Conservation (phyloP, 2,888 invertebrate genomes). For the Dynastes tityus region DNA sequence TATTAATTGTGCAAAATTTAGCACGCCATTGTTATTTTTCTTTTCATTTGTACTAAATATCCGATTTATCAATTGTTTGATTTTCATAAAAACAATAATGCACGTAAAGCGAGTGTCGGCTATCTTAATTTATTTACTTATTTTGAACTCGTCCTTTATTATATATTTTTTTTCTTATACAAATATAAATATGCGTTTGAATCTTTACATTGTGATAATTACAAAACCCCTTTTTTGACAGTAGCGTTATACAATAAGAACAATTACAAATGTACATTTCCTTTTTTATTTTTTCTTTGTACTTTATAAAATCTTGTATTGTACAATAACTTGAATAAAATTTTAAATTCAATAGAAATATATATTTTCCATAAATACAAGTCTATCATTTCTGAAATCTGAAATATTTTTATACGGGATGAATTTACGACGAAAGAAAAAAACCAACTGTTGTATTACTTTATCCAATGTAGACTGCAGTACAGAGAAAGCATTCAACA, state of each 20-base stretch:
- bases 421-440: no score
- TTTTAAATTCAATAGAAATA: conserved; percentile 9
- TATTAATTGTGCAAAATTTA: no score
- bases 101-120: no score
- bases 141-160: neutral
- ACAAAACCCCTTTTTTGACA: conserved; percentile 38
- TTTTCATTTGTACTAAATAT: no score
- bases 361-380: conserved; percentile 18
- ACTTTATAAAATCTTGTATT: conserved; percentile 20
- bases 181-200: conserved; percentile 12
- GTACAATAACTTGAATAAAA: conserved; percentile 22
- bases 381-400: neutral
- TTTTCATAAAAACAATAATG: no score
- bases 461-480: no score
- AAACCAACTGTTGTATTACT: no score
- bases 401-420: no score
- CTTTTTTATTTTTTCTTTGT: conserved; percentile 38
- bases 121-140: neutral
- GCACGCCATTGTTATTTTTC: no score
- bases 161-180: neutral
- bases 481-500: conserved; percentile 50
- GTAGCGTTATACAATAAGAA: conserved; percentile 43
- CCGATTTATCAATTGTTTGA: no score
- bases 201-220: conserved; percentile 42
- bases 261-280: conserved; percentile 30